Evolutionary conservation across 2,888 invertebrate species (phyloP), one percentile per base, ranked within the genome.

Genomic region (Fabriciana adippe): DNA sequence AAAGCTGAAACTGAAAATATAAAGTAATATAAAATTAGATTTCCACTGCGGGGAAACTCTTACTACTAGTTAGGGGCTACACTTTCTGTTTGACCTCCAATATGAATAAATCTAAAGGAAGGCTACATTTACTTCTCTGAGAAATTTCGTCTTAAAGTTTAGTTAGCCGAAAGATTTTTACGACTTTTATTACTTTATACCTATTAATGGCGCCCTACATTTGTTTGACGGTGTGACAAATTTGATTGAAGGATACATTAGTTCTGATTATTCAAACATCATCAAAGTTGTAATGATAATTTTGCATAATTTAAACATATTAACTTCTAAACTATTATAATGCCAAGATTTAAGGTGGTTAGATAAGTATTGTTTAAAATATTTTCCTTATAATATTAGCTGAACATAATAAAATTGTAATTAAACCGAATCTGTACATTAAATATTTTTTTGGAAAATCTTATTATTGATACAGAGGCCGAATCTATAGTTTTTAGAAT

Each of bases 41-140:
- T 61, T 53, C 35, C 61, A 61, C 61, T 61, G 61, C 51, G 61
- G 61, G n/a, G 61, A 51, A 51, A 50, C 50, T 60, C 26, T 60
- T 60, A 41, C 8, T 11, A 41, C 8, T 11, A 41, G 11, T 11
- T 41, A 41, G 4, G 50, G 50, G 16, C 31, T 60, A 60, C 51
- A 31, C 3, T 35, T 61, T 51, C 61, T 51, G 61, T 18, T 5
- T 41, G 51, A 61, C 61, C 61, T 51, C 50, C 35, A 18, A 50
- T 61, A 15, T 31, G 31, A 11, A 61, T 60, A 61, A 61, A 61
- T 61, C 18, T 61, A 61, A 61, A 14, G 50, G 5, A n/a, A 26
- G 13, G 16, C 6, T 35, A 14, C 14, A 51, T 51, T n/a, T 51
- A 53, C 14, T 31, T 53, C 61, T 35, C 61, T 8, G 15, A 41